These are phyloP conservation scores for Lymantria dispar DNA, from an alignment of 2,888 invertebrate species.

Conservation along the genomic window DNA sequence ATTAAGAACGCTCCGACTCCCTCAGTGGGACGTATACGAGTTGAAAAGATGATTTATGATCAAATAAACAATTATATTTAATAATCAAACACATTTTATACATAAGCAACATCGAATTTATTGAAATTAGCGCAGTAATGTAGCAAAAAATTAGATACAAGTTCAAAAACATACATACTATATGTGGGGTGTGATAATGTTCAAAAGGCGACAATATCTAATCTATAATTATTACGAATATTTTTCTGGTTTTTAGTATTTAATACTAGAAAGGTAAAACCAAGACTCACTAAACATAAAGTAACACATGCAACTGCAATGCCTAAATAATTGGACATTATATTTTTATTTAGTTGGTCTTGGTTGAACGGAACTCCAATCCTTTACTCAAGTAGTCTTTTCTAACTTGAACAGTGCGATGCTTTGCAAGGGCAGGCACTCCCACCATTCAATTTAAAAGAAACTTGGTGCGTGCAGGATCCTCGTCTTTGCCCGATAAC, in stretches of 20 bases:
- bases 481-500: constrained; percentile 58
- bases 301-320: constrained; percentile 53
- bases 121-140: constrained; percentile 65
- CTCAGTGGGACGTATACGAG: too few species aligned
- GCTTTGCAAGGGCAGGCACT: constrained; percentile 68
- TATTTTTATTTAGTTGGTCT: constrained; percentile 79
- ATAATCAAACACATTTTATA: constrained; percentile 30
- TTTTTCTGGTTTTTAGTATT: constrained; percentile 40
- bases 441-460: constrained; percentile 82
- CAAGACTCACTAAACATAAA: constrained; percentile 83
- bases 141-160: constrained; percentile 47
- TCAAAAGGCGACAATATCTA: constrained; percentile 28
- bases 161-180: constrained; percentile 21
- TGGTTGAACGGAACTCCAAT: constrained; percentile 82
- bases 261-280: constrained; percentile 73
- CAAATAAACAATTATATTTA: too few species aligned
- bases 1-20: too few species aligned
- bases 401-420: constrained; percentile 81
- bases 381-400: constrained; percentile 80
- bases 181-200: constrained; percentile 38
- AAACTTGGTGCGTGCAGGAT: constrained; percentile 75
- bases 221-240: constrained; percentile 31
- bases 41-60: too few species aligned
- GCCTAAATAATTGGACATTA: constrained; percentile 56
- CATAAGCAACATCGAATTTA: constrained; percentile 74